phyloP scores from a whole-genome alignment of 2,888 invertebrate genomes.

The Phortica okadai region DNA sequence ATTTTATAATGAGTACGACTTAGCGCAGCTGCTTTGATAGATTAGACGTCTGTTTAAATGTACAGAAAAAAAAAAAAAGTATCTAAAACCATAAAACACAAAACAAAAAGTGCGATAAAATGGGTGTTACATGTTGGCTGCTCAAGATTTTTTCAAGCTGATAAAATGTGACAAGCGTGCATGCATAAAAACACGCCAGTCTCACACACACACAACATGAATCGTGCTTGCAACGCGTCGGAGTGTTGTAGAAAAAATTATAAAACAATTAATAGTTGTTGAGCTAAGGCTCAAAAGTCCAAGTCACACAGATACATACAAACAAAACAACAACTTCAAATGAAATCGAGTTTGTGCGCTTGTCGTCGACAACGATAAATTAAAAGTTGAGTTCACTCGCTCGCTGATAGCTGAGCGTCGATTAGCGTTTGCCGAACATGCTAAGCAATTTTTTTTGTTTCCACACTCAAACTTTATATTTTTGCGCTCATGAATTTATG shows the following conservation, averaged over 20 bases:
- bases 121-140: not conserved
- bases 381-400: conserved; percentile 43
- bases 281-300: conserved; percentile 10
- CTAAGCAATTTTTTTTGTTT: conserved; percentile 29
- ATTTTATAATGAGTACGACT: conserved; percentile 3
- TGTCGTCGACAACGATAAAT: conserved; percentile 54
- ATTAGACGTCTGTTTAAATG: not conserved
- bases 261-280: conserved; percentile 62
- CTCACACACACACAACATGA: conserved; percentile 3
- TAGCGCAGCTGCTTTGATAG: conserved; percentile 6
- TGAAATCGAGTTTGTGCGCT: conserved; percentile 25
- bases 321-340: conserved; percentile 4
- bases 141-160: conserved; percentile 21
- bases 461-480: not conserved
- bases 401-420: conserved; percentile 53
- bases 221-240: not conserved
- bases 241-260: conserved; percentile 48
- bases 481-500: conserved; percentile 45
- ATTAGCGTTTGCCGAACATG: conserved; percentile 53
- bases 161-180: conserved; percentile 28
- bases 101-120: not conserved
- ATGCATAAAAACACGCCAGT: conserved; percentile 16
- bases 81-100: not conserved
- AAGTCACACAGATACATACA: not conserved
- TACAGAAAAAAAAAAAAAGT: not conserved